Evolutionary conservation across 1,140 invertebrate genomes (phyloP), one percentile per base, ranked within the genome.

Genomic region (Drosophila nasuta): DNA sequence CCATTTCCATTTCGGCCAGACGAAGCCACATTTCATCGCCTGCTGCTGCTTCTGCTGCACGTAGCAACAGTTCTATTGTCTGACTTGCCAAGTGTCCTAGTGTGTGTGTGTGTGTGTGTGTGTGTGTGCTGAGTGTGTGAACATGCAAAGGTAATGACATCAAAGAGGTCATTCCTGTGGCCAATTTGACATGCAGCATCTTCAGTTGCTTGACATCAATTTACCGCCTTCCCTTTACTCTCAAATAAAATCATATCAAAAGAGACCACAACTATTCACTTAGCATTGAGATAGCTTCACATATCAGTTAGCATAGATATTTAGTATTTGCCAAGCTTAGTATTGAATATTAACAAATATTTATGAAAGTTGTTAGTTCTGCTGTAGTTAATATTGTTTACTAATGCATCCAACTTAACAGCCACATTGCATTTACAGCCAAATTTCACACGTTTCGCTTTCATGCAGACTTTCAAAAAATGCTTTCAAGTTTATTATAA

Each of bases 111-210:
- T 38, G n/a, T n/a, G n/a, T 52, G 48, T 60, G 57, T 60, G n/a
- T 33, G 48, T 54, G 48, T 58, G 66, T 51, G 20, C 8, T 45
- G 67, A 10, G 38, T 49, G 15, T 38, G 28, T 35, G 25, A 30
- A 46, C 41, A 48, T 59, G 70, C 35, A 25, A 30, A 59, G 64
- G 38, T 73, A 73, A 73, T 73, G 64, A 60, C 71, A 68, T 62
- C 65, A 60, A 74, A 74, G 71, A 54, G 71, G 56, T 68, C 65
- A 73, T 68, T 60, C 49, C 48, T 73, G 71, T 73, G 64, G 71
- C 71, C 71, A 74, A 68, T 68, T 74, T 68, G 71, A 62, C 49
- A 60, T 45, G 33, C 60, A 64, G n/a, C 48, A 38, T n/a, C 51
- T 54, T 38, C 35, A 43, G 17, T 65, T 65, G 17, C 33, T 46